Evolutionary conservation across 2,113 vertebrate species (phyloP).

Genomic region (Muntiacus reevesi): DNA sequence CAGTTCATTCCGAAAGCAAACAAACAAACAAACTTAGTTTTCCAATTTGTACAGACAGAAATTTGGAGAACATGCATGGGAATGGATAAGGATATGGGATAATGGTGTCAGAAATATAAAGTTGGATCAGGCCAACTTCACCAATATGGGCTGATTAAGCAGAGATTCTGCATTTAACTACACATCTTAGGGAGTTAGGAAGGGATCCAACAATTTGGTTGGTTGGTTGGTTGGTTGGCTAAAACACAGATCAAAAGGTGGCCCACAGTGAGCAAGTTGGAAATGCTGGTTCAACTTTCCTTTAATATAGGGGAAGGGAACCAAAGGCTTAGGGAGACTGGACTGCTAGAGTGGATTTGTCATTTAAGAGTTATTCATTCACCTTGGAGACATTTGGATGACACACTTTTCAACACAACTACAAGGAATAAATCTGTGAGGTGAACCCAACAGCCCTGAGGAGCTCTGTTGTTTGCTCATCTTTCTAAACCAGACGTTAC

Average conservation of each 20-base stretch:
- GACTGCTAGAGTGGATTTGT: background rate
- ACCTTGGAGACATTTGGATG: background rate
- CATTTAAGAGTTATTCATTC: background rate
- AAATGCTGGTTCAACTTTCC: background rate
- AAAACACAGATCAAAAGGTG: background rate
- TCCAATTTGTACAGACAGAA: background rate
- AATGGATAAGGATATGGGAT: background rate
- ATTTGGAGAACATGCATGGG: background rate
- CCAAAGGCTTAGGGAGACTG: background rate
- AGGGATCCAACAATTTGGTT: background rate
- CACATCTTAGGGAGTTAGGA: background rate
- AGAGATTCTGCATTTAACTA: background rate
- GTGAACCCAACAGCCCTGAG: background rate
- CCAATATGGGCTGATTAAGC: background rate
- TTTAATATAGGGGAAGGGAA: background rate
- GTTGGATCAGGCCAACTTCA: background rate
- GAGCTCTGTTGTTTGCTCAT: background rate
- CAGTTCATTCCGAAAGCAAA: background rate
- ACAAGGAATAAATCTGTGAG: background rate
- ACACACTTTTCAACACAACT: background rate
- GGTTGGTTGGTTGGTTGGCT: background rate
- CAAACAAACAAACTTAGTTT: background rate
- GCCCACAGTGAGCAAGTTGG: background rate
- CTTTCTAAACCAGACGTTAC: background rate
- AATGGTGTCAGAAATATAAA: background rate